A percentile compares a stretch with the other conserved stretches of the same genome.
These are phyloP conservation scores for Hypolimnas misippus DNA, from an alignment of 2,888 invertebrate species.

Conservation along the genomic window DNA sequence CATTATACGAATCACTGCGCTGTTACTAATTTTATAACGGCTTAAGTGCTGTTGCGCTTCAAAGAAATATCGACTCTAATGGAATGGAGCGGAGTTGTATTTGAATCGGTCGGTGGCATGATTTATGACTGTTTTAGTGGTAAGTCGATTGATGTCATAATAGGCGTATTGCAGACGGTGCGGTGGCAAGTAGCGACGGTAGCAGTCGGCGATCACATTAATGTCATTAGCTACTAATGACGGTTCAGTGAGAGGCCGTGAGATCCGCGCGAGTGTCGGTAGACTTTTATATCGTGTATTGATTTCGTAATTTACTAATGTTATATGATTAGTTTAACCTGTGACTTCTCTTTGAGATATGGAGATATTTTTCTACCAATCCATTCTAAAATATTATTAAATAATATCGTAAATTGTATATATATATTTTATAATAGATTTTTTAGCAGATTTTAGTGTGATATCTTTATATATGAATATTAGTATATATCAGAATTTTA, in stretches of 20 bases:
- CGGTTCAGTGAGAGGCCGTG: slow-evolving; percentile 55
- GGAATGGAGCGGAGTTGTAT: slow-evolving; percentile 32
- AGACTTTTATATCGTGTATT: slow-evolving; percentile 1
- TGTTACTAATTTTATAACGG: neutral
- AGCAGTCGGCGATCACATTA: slow-evolving; percentile 73
- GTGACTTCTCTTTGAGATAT: too few relatives aligned
- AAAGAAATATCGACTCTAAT: slow-evolving; percentile 31
- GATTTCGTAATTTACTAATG: neutral
- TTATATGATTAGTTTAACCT: neutral
- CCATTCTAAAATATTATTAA: too few relatives aligned
- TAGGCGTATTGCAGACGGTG: slow-evolving; percentile 53
- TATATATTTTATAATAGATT: too few relatives aligned
- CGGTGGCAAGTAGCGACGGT: slow-evolving; percentile 57
- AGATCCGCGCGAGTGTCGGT: slow-evolving; percentile 27
- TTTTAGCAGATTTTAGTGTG: too few relatives aligned
- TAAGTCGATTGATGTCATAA: slow-evolving; percentile 58
- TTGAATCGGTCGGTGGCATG: slow-evolving; percentile 30
- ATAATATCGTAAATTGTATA: too few relatives aligned
- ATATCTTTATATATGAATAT: too few relatives aligned
- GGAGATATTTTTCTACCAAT: too few relatives aligned
- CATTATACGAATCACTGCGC: slow-evolving; percentile 36
- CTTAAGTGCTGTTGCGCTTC: neutral
- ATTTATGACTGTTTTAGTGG: slow-evolving; percentile 34
- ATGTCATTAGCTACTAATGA: slow-evolving; percentile 75
- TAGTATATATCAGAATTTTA: too few relatives aligned